Percentiles rank a stretch among this genome's conserved stretches.
Conservation (phyloP, 2,888 invertebrate species). For the Pemphredon lugubris region DNA sequence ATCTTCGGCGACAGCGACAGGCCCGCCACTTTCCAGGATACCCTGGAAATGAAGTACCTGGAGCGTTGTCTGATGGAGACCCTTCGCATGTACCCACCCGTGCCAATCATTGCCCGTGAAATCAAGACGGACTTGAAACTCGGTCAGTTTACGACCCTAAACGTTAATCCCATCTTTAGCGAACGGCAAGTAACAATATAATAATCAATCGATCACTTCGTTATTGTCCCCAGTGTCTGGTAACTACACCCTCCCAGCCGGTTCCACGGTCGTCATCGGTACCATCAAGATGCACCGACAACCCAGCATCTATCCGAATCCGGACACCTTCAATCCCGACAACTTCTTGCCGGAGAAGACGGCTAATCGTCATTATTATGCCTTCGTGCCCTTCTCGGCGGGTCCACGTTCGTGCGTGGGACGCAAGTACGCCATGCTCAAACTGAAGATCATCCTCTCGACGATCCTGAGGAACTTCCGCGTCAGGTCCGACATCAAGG, state of each 20-base stretch:
- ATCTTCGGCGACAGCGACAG: slow-evolving; percentile 91
- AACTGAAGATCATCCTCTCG: slow-evolving; percentile 88
- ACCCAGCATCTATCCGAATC: slow-evolving; percentile 86
- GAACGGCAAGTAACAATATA: no score
- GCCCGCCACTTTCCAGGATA: slow-evolving; percentile 89
- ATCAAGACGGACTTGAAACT: slow-evolving; percentile 87
- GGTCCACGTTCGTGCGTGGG: slow-evolving; percentile 91
- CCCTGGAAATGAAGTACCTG: slow-evolving; percentile 90
- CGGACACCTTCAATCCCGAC: slow-evolving; percentile 89
- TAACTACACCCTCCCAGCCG: slow-evolving; percentile 86
- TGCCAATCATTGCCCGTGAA: slow-evolving; percentile 89
- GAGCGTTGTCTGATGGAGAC: slow-evolving; percentile 91
- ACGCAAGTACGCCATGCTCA: slow-evolving; percentile 90
- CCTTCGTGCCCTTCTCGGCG: slow-evolving; percentile 91
- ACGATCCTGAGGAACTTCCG: slow-evolving; percentile 88
- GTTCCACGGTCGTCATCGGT: slow-evolving; percentile 86
- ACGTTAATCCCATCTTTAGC: neutral
- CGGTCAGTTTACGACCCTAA: slow-evolving; percentile 81
- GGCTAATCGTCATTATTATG: slow-evolving; percentile 89
- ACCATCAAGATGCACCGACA: slow-evolving; percentile 87
- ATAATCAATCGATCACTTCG: slow-evolving; percentile 27
- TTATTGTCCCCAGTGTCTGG: slow-evolving; percentile 85
- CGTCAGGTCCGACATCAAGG: slow-evolving; percentile 84
- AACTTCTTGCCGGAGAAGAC: slow-evolving; percentile 90
- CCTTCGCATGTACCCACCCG: slow-evolving; percentile 90